phyloP scores from a whole-genome alignment of 2,888 invertebrate species.

The Muscina levida region DNA sequence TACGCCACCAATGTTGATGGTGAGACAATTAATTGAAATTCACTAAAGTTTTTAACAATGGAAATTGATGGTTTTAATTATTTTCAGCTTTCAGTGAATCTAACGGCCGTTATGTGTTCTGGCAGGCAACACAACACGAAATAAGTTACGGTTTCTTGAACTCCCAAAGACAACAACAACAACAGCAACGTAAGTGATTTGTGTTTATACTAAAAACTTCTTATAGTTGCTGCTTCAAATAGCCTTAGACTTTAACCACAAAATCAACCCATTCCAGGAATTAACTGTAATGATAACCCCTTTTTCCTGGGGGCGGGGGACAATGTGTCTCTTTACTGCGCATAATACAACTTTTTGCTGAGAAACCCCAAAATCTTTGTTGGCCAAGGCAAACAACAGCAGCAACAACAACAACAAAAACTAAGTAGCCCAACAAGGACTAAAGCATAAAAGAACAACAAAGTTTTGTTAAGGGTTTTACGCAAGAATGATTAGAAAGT shows the following conservation, averaged over 20 bases:
- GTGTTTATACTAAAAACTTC: not conserved
- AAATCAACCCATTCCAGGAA: too few relatives aligned
- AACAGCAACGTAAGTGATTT: not conserved
- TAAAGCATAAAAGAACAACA: not conserved
- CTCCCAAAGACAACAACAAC: not conserved
- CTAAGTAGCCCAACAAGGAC: not conserved
- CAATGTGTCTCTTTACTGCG: conserved; percentile 19
- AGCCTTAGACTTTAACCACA: too few relatives aligned
- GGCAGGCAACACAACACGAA: not conserved
- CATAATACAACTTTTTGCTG: not conserved
- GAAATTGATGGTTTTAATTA: conserved; percentile 19
- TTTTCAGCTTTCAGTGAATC: not conserved
- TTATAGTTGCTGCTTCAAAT: not conserved
- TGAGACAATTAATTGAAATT: conserved; percentile 13
- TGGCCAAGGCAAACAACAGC: not conserved
- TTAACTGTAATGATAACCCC: too few relatives aligned
- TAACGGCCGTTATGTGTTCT: not conserved
- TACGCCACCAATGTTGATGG: not conserved
- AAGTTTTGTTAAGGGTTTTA: not conserved
- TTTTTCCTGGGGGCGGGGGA: conserved; percentile 9
- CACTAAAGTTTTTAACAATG: not conserved
- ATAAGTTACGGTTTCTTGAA: conserved; percentile 18
- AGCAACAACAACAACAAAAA: not conserved
- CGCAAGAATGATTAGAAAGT: not conserved
- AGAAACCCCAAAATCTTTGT: not conserved